Base-by-base conservation (phyloP, 2,888 invertebrate genomes). In the Conistra vaccinii region DNA sequence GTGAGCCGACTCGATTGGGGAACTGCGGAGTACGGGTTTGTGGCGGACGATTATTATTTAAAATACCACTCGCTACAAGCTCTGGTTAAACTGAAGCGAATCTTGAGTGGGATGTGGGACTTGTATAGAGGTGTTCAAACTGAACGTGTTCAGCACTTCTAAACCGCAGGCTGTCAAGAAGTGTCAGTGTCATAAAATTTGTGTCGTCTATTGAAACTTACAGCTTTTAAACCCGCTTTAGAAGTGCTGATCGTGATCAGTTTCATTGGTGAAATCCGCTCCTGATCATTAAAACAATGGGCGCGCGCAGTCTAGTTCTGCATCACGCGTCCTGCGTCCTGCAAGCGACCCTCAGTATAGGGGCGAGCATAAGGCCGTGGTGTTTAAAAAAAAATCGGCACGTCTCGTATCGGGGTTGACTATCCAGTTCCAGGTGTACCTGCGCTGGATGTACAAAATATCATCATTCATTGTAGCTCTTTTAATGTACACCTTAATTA, bases 401-500 rank as follows among this genome's bases (percentile, higher is more conserved):
- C n/a, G 20, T 6, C 20, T 39, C n/a, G 7, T 51, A 23, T 32
- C 26, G 17, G 12, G 23, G 42, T 39, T 42, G 1, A n/a, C 32
- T 10, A 0, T 14, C 1, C 0, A 1, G n/a, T 2, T 7, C n/a
- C 51, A 77, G 32, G 17, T 76, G 76, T 53, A 26, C 23, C 6
- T n/a, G n/a, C n/a, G n/a, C n/a, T n/a, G n/a, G n/a, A n/a, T n/a
- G n/a, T n/a, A n/a, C n/a, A 35, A 60, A 69, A 20, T 39, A 55
- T 20, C n/a, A 3, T 35, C 29, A 29, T 39, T 26, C 3, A 62
- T 62, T n/a, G 9, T 42, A 20, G 39, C n/a, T 55, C n/a, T 61
- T 77, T 76, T 32, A 69, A 76, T 62, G 53, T 3, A 62, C 61
- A 62, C 39, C 35, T 70, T 70, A 77, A 78, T 77, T 77, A 77